A percentile compares a stretch with the other conserved stretches of the same genome.
These are phyloP conservation scores for Setipinna tenuifilis DNA, from an alignment of 2,797 vertebrate genomes.

Conservation along the genomic window DNA sequence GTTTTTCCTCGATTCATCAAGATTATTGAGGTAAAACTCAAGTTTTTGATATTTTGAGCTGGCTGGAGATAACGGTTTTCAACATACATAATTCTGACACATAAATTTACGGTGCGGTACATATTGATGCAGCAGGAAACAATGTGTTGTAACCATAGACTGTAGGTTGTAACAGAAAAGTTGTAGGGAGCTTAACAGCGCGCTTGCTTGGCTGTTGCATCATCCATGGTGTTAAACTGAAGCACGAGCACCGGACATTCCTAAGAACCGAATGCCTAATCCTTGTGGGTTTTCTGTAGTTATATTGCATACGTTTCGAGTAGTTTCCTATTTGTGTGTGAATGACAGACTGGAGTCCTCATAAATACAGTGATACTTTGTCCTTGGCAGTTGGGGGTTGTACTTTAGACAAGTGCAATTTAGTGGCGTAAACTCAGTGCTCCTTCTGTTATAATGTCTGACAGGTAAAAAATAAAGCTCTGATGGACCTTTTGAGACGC, in stretches of 20 bases:
- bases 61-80: not conserved
- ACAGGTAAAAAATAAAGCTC: slow-evolving; percentile 91
- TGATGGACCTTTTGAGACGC: slow-evolving; percentile 91
- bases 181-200: not conserved
- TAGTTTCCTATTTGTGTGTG: no score
- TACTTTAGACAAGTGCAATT: not conserved
- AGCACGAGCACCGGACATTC: not conserved
- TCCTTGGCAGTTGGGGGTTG: not conserved
- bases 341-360: not conserved
- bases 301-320: no score
- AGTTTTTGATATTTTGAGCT: no score
- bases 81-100: not conserved
- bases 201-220: slow-evolving; percentile 35
- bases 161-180: not conserved
- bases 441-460: not conserved
- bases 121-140: not conserved
- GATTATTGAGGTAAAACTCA: slow-evolving; percentile 89
- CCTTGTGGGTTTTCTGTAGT: no score
- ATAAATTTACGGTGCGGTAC: not conserved
- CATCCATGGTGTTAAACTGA: slow-evolving; percentile 16
- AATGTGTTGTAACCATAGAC: not conserved
- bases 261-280: not conserved
- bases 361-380: not conserved
- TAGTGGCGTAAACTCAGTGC: not conserved
- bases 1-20: slow-evolving; percentile 96